These are phyloP conservation scores for Protophormia terraenovae DNA, from an alignment of 2,888 invertebrate species.

Conservation along the genomic window DNA sequence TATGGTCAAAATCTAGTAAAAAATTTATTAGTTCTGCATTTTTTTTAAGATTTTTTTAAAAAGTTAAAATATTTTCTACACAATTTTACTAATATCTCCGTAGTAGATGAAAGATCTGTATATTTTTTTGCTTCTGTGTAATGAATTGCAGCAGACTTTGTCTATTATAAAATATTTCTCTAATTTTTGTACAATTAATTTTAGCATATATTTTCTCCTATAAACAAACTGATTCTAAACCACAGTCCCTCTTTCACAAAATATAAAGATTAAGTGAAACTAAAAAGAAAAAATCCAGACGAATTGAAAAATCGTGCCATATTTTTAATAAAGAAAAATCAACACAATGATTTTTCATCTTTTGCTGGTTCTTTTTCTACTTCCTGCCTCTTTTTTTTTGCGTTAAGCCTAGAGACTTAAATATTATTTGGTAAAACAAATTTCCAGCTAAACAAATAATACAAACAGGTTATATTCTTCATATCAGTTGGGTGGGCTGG, in stretches of 20 bases:
- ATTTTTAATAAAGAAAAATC: constrained; percentile 52
- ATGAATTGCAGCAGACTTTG: too few species aligned
- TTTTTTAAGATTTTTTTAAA: too few species aligned
- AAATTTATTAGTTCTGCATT: too few species aligned
- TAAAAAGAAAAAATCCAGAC: neutral
- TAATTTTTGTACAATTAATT: neutral
- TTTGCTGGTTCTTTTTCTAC: neutral
- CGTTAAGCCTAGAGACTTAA: neutral
- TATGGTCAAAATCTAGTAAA: too few species aligned
- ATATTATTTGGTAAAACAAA: constrained; percentile 4
- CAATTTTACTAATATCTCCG: too few species aligned
- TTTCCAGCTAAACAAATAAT: constrained; percentile 38
- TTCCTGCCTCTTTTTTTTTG: neutral
- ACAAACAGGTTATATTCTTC: too few species aligned
- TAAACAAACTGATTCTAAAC: neutral
- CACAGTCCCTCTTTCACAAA: neutral
- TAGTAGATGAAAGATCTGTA: too few species aligned
- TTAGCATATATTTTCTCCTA: neutral
- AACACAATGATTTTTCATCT: constrained; percentile 41
- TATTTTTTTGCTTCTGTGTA: too few species aligned
- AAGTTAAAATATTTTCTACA: too few species aligned
- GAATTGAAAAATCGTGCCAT: neutral
- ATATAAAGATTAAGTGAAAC: neutral
- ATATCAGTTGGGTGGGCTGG: neutral
- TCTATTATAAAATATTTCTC: too few species aligned